A percentile compares a stretch with the other conserved stretches of the same genome.
phyloP scores from a whole-genome alignment of 2,888 invertebrate species.

The Hofmannophila pseudospretella region DNA sequence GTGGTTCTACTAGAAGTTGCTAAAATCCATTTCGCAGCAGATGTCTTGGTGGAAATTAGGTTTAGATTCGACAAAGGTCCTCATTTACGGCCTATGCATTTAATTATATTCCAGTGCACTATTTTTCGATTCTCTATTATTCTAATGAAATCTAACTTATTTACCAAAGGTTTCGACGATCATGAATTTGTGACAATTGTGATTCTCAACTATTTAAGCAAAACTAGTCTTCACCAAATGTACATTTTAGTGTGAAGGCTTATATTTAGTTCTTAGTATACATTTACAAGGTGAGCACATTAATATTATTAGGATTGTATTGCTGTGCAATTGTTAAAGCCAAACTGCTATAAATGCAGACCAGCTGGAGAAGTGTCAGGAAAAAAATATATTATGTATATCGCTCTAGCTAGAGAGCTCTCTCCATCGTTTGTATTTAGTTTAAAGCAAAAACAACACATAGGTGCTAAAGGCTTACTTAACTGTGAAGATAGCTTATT shows the following conservation, averaged over 20 bases:
- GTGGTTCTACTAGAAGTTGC: too few relatives aligned
- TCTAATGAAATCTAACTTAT: constrained; percentile 13
- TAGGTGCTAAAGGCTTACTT: constrained; percentile 71
- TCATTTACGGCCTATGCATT: too few relatives aligned
- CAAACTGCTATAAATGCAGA: too few relatives aligned
- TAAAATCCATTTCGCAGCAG: too few relatives aligned
- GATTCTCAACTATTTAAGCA: constrained; percentile 20
- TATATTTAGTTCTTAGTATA: background rate
- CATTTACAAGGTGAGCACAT: too few relatives aligned
- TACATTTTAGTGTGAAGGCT: constrained; percentile 36
- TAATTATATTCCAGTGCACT: constrained; percentile 13
- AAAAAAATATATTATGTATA: too few relatives aligned
- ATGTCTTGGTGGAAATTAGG: too few relatives aligned
- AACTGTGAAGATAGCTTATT: constrained; percentile 29
- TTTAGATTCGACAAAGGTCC: too few relatives aligned
- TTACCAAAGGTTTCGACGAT: constrained; percentile 26
- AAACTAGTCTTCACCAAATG: constrained; percentile 43
- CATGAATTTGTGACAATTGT: constrained; percentile 14
- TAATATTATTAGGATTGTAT: too few relatives aligned
- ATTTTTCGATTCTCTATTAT: constrained; percentile 4
- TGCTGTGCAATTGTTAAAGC: too few relatives aligned
- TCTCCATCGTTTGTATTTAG: background rate
- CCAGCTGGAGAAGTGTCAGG: too few relatives aligned
- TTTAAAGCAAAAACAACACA: constrained; percentile 13
- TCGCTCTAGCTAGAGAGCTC: background rate